A percentile compares a stretch with the other conserved stretches of the same genome.
These are phyloP conservation scores for Mactromeris polynyma DNA, from an alignment of 2,888 invertebrate species.

Conservation along the genomic window DNA sequence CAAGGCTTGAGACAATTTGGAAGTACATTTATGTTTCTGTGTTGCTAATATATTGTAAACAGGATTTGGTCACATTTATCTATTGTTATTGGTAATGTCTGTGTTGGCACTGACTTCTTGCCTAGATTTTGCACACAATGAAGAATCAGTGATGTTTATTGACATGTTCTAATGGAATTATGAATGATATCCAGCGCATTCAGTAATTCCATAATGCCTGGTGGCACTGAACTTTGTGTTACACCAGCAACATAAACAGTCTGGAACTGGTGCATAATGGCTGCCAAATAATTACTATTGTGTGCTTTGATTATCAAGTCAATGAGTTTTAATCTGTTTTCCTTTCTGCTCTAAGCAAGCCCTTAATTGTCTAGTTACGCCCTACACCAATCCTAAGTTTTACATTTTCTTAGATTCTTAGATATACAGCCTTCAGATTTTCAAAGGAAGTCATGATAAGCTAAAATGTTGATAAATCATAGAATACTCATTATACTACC, in stretches of 20 bases:
- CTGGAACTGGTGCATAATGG: neutral
- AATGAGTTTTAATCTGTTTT: neutral
- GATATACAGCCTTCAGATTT: neutral
- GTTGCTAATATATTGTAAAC: neutral
- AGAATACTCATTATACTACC: too few species aligned
- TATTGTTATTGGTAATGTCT: constrained; percentile 11
- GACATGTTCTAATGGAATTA: constrained; percentile 12
- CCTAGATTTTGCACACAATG: neutral
- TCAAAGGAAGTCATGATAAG: too few species aligned
- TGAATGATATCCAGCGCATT: neutral
- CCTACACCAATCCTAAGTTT: neutral
- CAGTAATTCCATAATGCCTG: neutral
- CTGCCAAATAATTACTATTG: neutral
- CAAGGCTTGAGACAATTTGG: neutral
- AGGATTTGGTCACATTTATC: neutral
- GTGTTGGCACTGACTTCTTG: neutral
- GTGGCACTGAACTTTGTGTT: neutral
- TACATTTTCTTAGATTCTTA: too few species aligned
- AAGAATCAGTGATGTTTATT: neutral
- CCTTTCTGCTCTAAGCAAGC: neutral
- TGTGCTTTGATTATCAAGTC: constrained; percentile 9
- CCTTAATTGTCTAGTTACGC: neutral
- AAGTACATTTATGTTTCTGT: neutral
- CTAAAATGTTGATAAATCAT: too few species aligned
- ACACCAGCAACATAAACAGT: neutral